phyloP scores from a whole-genome alignment of 2,888 invertebrate genomes.

The Caenorhabditis sp. region DNA sequence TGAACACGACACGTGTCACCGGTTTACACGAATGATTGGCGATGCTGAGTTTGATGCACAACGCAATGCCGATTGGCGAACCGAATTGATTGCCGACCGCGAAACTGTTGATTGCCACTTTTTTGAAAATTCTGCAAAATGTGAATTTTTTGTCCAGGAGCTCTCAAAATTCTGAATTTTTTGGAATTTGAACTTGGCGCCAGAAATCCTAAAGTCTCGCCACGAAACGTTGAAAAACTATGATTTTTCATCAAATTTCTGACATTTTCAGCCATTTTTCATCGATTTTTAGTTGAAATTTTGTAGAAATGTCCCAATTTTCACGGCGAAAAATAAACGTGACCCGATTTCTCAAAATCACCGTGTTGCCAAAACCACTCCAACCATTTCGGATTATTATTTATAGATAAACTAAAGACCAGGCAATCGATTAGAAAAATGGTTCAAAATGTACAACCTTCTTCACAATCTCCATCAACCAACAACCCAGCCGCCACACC shows the following conservation, averaged over 20 bases:
- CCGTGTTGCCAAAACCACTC: constrained; percentile 13
- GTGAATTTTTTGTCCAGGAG: no score
- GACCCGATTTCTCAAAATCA: constrained; percentile 1
- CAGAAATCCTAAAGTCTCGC: no score
- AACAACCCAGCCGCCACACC: not conserved
- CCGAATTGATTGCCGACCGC: constrained; percentile 28
- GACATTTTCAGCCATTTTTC: no score
- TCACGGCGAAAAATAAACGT: no score
- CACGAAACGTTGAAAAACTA: no score
- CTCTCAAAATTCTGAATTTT: constrained; percentile 3
- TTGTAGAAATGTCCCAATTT: no score
- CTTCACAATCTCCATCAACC: not conserved
- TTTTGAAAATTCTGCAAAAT: constrained; percentile 33
- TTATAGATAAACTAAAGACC: not conserved
- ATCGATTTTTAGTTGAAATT: no score
- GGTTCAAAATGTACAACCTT: not conserved
- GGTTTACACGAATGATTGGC: constrained; percentile 56
- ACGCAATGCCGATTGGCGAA: constrained; percentile 42
- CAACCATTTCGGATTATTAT: constrained; percentile 6
- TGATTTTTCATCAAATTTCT: no score
- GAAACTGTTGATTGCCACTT: constrained; percentile 37
- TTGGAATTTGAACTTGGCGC: constrained; percentile 5
- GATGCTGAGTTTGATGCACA: constrained; percentile 50
- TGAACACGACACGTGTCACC: constrained; percentile 36
- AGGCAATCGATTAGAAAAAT: no score